Conservation (phyloP, 2,797 vertebrate species). For the Amblyopsis hoosieri region DNA sequence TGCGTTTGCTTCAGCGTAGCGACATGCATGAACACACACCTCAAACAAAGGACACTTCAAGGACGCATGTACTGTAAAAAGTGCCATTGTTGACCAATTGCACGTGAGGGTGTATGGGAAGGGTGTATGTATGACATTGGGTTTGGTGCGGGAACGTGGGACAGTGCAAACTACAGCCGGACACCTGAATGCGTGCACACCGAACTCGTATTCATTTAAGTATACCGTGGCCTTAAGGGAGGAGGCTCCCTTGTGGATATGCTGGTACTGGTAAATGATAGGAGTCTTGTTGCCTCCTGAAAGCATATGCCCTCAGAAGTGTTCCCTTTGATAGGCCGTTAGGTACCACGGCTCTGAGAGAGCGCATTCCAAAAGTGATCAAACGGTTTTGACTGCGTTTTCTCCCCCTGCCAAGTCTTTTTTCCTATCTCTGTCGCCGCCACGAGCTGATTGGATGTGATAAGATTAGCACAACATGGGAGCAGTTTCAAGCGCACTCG, state of each 20-base stretch:
- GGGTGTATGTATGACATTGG: too few species aligned
- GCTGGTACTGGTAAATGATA: conserved; percentile 37
- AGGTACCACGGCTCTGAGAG: conserved; percentile 61
- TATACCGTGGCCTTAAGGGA: not conserved
- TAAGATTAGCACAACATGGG: conserved; percentile 57
- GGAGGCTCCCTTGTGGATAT: conserved; percentile 24
- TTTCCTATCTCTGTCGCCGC: conserved; percentile 58
- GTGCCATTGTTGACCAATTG: too few species aligned
- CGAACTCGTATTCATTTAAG: too few species aligned
- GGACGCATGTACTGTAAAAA: too few species aligned
- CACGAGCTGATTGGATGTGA: conserved; percentile 67
- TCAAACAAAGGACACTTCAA: too few species aligned
- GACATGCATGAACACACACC: too few species aligned
- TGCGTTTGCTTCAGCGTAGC: too few species aligned
- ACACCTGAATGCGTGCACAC: too few species aligned
- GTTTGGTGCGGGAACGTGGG: too few species aligned
- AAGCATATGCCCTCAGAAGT: conserved; percentile 49
- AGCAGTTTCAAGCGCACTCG: conserved; percentile 64
- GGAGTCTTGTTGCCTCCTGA: conserved; percentile 32
- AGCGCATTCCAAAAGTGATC: conserved; percentile 66
- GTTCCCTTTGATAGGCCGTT: conserved; percentile 61
- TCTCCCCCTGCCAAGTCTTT: conserved; percentile 58
- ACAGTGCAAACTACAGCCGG: too few species aligned
- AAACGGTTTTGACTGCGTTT: conserved; percentile 57
- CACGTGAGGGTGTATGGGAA: too few species aligned